Base-by-base conservation (phyloP, 2,797 vertebrate genomes). In the Sylvia borin region DNA sequence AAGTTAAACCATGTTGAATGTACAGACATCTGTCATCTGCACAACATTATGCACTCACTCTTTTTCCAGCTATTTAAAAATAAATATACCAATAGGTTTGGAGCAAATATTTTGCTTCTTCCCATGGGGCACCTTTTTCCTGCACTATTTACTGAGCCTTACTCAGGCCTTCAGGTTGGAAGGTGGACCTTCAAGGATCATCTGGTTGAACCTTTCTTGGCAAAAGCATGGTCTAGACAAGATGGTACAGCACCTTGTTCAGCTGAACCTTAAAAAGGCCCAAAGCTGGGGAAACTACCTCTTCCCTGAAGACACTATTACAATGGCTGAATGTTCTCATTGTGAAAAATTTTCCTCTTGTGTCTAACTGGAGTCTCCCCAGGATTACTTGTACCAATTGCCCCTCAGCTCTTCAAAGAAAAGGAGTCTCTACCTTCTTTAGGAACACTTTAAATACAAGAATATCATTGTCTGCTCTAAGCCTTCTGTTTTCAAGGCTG, bases 81-180 rank as follows among this genome's bases (percentile, higher is more conserved):
- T 29, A 73, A 74, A 17, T 5, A 55, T 3, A 22, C 5, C 6
- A 75, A 24, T 72, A 0, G 0, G 9, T 76, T 57, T 60, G 43
- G 36, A 83, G 34, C 5, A 47, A 50, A 8, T 7, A 61, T 54
- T 85, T 57, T 45, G 13, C 22, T 68, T 38, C 51, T 85, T 79
- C 24, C 25, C 16, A 2, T 15, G 36, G 32, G 40, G 55, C 0
- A 2, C 2, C 6, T 85, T 66, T 66, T 78, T 70, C 24, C 64
- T 65, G 42, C 32, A 16, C 18, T 10, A 5, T 38, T 89, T 31
- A 20, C 14, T 62, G 64, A 85, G 34, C 32, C 45, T 38, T 27
- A 19, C 25, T 31, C 20, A 26, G 25, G 14, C 9, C n/a, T 78
- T 50, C 36, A 64, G 47, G 17, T 34, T 60, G 29, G 68, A 74